Evolutionary conservation across 2,797 vertebrate species (phyloP).

Genomic region (Leptoclinus maculatus): DNA sequence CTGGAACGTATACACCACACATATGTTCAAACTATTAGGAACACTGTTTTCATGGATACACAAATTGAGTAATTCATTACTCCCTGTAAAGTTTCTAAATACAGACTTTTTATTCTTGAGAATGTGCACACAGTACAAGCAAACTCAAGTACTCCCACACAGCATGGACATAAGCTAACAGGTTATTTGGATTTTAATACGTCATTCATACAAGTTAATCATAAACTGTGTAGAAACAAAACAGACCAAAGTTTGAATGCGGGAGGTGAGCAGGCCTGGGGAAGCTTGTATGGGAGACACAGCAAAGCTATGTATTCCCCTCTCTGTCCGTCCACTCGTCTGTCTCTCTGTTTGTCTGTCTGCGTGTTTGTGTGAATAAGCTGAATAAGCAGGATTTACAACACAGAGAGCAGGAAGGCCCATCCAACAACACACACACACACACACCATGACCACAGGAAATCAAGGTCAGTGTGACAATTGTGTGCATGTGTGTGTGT

Average conservation of each 20-base stretch:
- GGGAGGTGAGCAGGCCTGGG: slow-evolving; percentile 2
- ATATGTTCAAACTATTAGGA: slow-evolving; percentile 12
- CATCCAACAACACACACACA: slow-evolving; percentile 51
- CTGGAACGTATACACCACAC: background rate
- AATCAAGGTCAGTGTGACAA: slow-evolving; percentile 78
- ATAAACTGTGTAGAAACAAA: slow-evolving; percentile 14
- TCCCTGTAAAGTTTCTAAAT: background rate
- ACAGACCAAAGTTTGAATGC: background rate
- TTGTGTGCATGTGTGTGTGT: slow-evolving; percentile 51
- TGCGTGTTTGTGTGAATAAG: slow-evolving; percentile 64
- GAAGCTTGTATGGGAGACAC: slow-evolving; percentile 16
- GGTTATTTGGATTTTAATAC: background rate
- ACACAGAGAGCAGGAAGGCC: slow-evolving; percentile 71
- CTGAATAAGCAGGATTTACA: slow-evolving; percentile 76
- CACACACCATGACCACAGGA: slow-evolving; percentile 53
- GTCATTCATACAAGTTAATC: slow-evolving; percentile 22
- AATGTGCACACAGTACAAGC: slow-evolving; percentile 1
- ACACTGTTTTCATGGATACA: background rate
- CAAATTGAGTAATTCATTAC: background rate
- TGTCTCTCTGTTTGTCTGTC: slow-evolving; percentile 19
- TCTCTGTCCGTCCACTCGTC: slow-evolving; percentile 12
- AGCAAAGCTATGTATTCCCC: slow-evolving; percentile 6
- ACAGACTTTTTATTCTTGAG: background rate
- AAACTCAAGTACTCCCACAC: background rate
- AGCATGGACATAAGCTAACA: background rate